Percentiles rank a stretch among this genome's conserved stretches.
These are phyloP conservation scores for Synanthedon tipuliformis DNA, from an alignment of 2,888 invertebrate genomes.

Conservation along the genomic window DNA sequence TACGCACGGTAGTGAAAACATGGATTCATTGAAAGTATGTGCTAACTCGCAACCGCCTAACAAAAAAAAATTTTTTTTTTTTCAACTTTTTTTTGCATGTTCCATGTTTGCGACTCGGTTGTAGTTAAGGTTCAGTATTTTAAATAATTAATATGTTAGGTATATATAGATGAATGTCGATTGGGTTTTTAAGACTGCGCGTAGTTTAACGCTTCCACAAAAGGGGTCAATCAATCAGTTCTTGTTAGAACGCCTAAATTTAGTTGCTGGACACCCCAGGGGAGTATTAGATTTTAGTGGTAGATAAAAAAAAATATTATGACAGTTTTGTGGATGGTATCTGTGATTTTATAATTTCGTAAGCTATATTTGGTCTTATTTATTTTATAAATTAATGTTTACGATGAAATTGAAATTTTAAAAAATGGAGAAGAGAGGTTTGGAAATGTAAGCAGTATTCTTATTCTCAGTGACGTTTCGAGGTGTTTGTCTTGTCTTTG, in stretches of 20 bases:
- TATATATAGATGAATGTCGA: slow-evolving; percentile 21
- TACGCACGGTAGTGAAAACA: slow-evolving; percentile 40
- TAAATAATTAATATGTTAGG: slow-evolving; percentile 40
- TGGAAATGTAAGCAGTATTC: neutral
- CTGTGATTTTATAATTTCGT: slow-evolving; percentile 61
- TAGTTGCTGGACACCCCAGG: neutral
- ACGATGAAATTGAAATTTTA: neutral
- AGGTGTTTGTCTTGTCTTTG: neutral
- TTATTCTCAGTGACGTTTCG: neutral
- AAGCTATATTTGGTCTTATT: slow-evolving; percentile 38
- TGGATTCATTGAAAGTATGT: slow-evolving; percentile 45
- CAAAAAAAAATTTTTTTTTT: slow-evolving; percentile 20
- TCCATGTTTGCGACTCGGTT: slow-evolving; percentile 6
- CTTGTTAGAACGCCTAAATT: neutral
- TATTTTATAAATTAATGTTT: slow-evolving; percentile 26
- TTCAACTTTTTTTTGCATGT: slow-evolving; percentile 38
- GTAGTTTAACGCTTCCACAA: slow-evolving; percentile 34
- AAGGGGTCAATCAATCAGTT: slow-evolving; percentile 2
- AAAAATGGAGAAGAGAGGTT: neutral
- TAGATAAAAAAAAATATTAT: slow-evolving; percentile 6
- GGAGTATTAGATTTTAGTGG: slow-evolving; percentile 1
- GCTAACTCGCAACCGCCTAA: slow-evolving; percentile 38
- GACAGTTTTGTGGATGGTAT: slow-evolving; percentile 50
- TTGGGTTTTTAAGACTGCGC: slow-evolving; percentile 58
- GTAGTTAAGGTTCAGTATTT: neutral